A percentile compares a stretch with the other conserved stretches of the same genome.
These are phyloP conservation scores for Achroia grisella DNA, from an alignment of 1,140 invertebrate genomes.

Conservation along the genomic window DNA sequence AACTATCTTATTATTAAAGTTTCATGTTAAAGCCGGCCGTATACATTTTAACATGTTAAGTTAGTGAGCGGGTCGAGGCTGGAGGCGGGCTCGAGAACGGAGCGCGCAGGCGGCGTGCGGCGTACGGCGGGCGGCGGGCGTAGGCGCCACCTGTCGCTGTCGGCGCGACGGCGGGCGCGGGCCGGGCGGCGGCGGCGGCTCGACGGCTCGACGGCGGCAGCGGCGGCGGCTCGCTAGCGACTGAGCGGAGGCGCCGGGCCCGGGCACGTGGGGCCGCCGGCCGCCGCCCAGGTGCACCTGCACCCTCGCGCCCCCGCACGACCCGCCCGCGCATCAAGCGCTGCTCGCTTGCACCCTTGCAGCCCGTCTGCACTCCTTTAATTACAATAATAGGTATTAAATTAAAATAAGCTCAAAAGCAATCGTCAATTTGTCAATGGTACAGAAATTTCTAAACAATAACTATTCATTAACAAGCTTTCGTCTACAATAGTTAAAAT, in stretches of 20 bases:
- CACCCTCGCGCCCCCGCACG: conserved; percentile 28
- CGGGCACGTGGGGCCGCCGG: conserved; percentile 54
- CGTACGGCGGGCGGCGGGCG: conserved; percentile 24
- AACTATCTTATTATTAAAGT: conserved; percentile 46
- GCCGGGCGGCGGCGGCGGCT: conserved; percentile 9
- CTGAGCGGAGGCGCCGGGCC: conserved; percentile 32
- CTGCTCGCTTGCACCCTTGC: conserved; percentile 22
- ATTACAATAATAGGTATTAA: conserved; percentile 2
- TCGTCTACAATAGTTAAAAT: too few species aligned
- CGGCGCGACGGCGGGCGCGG: conserved; percentile 11
- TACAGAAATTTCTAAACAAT: background rate
- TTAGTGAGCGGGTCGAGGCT: conserved; percentile 18
- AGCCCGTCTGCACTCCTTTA: conserved; percentile 23
- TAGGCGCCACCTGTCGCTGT: conserved; percentile 59
- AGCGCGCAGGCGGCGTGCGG: conserved; percentile 55
- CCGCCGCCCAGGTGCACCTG: conserved; percentile 57
- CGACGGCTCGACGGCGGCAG: conserved; percentile 7
- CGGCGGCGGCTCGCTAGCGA: conserved; percentile 43
- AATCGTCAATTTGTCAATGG: conserved; percentile 2
- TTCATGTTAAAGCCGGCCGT: conserved; percentile 41
- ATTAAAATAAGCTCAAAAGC: conserved; percentile 5
- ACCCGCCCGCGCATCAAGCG: conserved; percentile 8
- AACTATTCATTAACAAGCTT: too few species aligned
- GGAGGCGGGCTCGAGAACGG: conserved; percentile 18
- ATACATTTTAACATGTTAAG: conserved; percentile 21